Conservation (phyloP, 2,797 vertebrate genomes). For the Melanotaenia nigrans region DNA sequence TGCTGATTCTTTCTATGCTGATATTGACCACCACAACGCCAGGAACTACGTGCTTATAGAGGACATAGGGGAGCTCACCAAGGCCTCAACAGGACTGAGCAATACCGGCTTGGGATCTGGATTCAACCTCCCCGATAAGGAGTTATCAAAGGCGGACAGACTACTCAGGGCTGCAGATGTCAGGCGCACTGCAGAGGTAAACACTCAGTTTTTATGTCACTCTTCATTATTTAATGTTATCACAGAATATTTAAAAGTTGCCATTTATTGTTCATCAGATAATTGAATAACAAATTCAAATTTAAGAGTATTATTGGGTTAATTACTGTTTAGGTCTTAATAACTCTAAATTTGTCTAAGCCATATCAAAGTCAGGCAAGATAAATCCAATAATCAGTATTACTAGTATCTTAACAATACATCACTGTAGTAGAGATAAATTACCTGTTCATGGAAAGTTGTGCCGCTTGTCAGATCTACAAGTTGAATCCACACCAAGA, state of each 20-base stretch:
- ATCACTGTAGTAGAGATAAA: too few relatives aligned
- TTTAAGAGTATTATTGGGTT: background rate
- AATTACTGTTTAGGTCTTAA: background rate
- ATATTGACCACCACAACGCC: slow-evolving; percentile 93
- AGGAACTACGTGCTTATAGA: slow-evolving; percentile 97
- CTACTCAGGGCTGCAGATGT: slow-evolving; percentile 91
- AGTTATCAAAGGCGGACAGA: slow-evolving; percentile 93
- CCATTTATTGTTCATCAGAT: background rate
- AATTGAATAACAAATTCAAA: background rate
- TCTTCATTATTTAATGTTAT: background rate
- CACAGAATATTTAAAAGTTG: background rate
- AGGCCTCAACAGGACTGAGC: slow-evolving; percentile 87
- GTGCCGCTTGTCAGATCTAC: too few relatives aligned
- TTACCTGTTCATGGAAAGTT: too few relatives aligned
- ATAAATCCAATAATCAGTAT: too few relatives aligned
- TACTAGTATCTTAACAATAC: too few relatives aligned
- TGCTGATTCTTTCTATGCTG: slow-evolving; percentile 97
- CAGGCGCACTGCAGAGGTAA: slow-evolving; percentile 90
- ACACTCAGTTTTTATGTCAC: background rate
- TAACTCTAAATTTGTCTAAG: background rate
- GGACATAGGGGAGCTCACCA: slow-evolving; percentile 97
- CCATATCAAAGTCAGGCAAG: background rate
- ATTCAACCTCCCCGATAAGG: slow-evolving; percentile 94
- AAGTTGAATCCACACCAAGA: too few relatives aligned
- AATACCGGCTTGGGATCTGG: slow-evolving; percentile 86